A percentile compares a stretch with the other conserved stretches of the same genome.
Conservation (phyloP, 2,113 vertebrate genomes). For the Xiphias gladius region DNA sequence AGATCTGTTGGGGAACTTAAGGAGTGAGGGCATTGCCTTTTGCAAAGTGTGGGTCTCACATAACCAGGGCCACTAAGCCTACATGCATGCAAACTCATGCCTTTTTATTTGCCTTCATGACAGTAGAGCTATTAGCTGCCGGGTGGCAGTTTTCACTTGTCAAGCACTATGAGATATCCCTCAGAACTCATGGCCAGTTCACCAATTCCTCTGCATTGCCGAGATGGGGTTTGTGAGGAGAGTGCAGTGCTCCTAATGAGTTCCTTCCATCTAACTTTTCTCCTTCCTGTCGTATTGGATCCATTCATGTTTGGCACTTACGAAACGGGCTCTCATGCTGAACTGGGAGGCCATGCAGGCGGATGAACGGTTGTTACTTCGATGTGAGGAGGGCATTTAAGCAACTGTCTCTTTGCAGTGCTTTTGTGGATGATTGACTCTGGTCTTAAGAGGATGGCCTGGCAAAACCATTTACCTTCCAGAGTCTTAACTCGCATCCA, state of each 20-base stretch:
- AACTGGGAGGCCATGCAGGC: slow-evolving; percentile 47
- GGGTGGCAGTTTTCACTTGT: slow-evolving; percentile 73
- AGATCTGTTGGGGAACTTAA: slow-evolving; percentile 34
- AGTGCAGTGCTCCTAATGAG: slow-evolving; percentile 67
- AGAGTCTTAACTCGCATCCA: slow-evolving; percentile 8
- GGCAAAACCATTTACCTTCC: slow-evolving; percentile 69
- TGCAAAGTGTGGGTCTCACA: slow-evolving; percentile 49
- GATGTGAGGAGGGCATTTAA: slow-evolving; percentile 73
- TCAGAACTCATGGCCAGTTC: slow-evolving; percentile 73
- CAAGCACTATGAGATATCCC: slow-evolving; percentile 64
- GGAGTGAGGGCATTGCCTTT: slow-evolving; percentile 58
- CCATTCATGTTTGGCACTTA: slow-evolving; percentile 58
- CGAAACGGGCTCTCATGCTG: slow-evolving; percentile 52
- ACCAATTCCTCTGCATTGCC: slow-evolving; percentile 56
- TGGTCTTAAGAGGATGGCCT: slow-evolving; percentile 63
- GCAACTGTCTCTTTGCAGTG: slow-evolving; percentile 64
- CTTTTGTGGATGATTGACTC: slow-evolving; percentile 69
- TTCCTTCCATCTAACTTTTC: slow-evolving; percentile 70
- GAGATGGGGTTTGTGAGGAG: slow-evolving; percentile 55
- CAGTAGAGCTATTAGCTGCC: slow-evolving; percentile 73
- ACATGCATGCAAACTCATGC: slow-evolving; percentile 68
- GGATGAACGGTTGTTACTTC: slow-evolving; percentile 63
- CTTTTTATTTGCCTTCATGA: slow-evolving; percentile 77
- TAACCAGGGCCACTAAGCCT: slow-evolving; percentile 60
- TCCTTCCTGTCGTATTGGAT: slow-evolving; percentile 73